A percentile compares a stretch with the other conserved stretches of the same genome.
Conservation (phyloP, 37 sponge, comb jelly and placozoan species). For the Hormiphora californensis region DNA sequence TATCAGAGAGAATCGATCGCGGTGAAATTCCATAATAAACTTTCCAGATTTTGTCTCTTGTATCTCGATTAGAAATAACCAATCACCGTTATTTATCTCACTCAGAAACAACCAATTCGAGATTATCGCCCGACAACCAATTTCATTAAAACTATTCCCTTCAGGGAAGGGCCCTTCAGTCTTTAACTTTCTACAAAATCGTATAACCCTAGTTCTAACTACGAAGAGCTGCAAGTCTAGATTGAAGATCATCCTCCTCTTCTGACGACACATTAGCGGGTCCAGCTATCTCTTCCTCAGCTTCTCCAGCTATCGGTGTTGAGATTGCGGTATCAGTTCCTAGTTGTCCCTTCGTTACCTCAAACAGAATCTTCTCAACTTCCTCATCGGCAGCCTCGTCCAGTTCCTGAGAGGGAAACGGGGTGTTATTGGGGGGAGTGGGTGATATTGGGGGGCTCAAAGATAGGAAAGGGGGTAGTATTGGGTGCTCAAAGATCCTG, state of each 20-base stretch:
- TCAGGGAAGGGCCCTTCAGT: no score
- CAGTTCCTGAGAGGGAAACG: constrained; percentile 55
- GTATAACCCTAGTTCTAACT: background rate
- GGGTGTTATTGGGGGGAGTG: background rate
- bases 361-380: constrained; percentile 93
- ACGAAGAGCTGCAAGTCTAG: constrained; percentile 38
- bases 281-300: constrained; percentile 16
- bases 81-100: no score
- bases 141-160: no score
- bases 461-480: no score
- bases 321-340: constrained; percentile 35
- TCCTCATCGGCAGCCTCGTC: constrained; percentile 89
- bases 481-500: no score
- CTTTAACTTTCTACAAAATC: no score
- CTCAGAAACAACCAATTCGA: no score
- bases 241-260: constrained; percentile 48
- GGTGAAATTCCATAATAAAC: no score
- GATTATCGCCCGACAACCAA: no score
- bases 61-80: no score
- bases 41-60: no score
- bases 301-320: background rate
- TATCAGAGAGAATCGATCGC: no score
- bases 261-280: background rate
- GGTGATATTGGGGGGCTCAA: background rate
- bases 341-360: constrained; percentile 80